Evolutionary conservation across 2,888 invertebrate species (phyloP).

Genomic region (Caenorhabditis panamensis): DNA sequence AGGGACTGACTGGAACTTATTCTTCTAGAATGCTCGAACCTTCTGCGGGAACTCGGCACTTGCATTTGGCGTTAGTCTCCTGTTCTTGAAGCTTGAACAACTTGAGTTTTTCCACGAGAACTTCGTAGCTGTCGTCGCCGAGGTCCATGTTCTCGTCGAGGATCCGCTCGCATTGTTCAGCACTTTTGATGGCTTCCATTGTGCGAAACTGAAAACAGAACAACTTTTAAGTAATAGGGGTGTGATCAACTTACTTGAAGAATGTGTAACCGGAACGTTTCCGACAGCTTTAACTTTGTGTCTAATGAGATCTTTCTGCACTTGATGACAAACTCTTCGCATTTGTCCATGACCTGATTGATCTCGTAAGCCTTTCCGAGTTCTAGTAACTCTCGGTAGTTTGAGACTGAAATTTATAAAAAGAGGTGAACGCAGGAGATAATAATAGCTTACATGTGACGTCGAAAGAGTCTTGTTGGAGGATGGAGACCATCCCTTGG

Average conservation of each 20-base stretch:
- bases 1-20: no score
- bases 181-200: slow-evolving; percentile 11
- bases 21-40: no score
- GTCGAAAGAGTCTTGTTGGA: slow-evolving; percentile 27
- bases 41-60: no score
- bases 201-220: slow-evolving; percentile 49
- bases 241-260: no score
- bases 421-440: no score
- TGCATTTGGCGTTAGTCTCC: background rate
- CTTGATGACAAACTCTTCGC: slow-evolving; percentile 37
- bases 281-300: slow-evolving; percentile 41
- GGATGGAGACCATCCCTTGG: slow-evolving; percentile 41
- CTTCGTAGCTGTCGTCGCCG: slow-evolving; percentile 33
- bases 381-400: slow-evolving; percentile 36
- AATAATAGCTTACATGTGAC: slow-evolving; percentile 1
- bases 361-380: slow-evolving; percentile 15
- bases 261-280: slow-evolving; percentile 20
- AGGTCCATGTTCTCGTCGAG: slow-evolving; percentile 45
- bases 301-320: slow-evolving; percentile 19
- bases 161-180: slow-evolving; percentile 18
- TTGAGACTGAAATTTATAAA: slow-evolving; percentile 6
- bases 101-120: slow-evolving; percentile 17
- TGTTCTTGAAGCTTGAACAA: slow-evolving; percentile 2
- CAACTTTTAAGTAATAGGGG: no score
- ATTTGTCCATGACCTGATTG: slow-evolving; percentile 20